Evolutionary conservation across 2,113 vertebrate genomes (phyloP), one percentile per base, ranked within the genome.

Genomic region (Dicrurus megarhynchus): DNA sequence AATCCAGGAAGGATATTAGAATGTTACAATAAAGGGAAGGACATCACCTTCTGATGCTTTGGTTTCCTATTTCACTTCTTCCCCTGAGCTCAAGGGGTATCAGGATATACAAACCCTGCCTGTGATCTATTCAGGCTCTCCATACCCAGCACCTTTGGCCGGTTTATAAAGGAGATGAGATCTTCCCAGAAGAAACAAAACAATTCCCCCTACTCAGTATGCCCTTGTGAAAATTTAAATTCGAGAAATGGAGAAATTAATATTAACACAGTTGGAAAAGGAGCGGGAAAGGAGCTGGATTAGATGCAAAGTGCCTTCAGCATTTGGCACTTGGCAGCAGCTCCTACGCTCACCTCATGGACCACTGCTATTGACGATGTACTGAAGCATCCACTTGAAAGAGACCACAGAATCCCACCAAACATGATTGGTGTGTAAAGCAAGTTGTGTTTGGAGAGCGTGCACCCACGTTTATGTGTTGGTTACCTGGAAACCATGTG

Each of bases 401-500:
- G 82, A 71, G 59, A 52, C 26, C 33, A 14, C 39, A 73, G 84
- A 92, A 77, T n/a, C 70, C 87, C 90, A 67, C 8, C 3, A 73
- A 61, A 32, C 49, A n/a, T 32, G 61, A 84, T 1, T 41, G 37
- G 70, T 39, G 39, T 42, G 77, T 7, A 63, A 59, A 0, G 6
- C n/a, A 46, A 41, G n/a, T 22, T 42, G 69, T 68, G 52, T 63
- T 76, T 56, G 19, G 52, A 84, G 70, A 89, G n/a, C 4, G 0
- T 1, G 5, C 33, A 71, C n/a, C 83, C 30, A 0, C 55, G 59
- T 94, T 96, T 67, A 17, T 44, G 79, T 5, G 3, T 8, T 21
- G 47, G 87, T 82, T 90, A 87, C 90, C 85, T 87, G 75, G 90
- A 95, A 91, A 91, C 75, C 67, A 10, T 4, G n/a, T 69, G 85